Evolutionary conservation across 53 echinoderm and acorn worm genomes (phyloP).

Genomic region (Astropecten irregularis): DNA sequence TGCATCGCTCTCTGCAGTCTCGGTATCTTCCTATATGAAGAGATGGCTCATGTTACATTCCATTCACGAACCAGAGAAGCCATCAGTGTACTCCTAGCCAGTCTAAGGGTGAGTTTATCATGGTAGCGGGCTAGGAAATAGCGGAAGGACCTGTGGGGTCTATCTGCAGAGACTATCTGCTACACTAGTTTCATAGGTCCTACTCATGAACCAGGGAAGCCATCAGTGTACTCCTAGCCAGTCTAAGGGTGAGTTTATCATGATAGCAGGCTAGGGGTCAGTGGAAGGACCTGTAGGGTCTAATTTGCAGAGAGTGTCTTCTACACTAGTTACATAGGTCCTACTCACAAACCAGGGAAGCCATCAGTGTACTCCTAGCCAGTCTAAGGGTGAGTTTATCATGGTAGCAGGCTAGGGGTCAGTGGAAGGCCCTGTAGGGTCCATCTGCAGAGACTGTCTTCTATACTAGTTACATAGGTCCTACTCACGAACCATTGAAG

Average conservation of each 20-base stretch:
- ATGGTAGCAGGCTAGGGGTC: background rate
- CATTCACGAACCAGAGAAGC: constrained; percentile 88
- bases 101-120: constrained; percentile 78
- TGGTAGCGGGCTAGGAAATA: background rate
- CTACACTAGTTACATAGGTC: too few relatives aligned
- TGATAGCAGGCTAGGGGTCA: too few relatives aligned
- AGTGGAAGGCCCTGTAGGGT: background rate
- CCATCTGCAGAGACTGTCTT: too few relatives aligned
- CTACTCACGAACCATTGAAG: constrained; percentile 84
- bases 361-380: constrained; percentile 90
- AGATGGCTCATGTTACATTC: constrained; percentile 89
- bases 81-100: constrained; percentile 89
- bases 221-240: constrained; percentile 89
- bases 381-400: constrained; percentile 80
- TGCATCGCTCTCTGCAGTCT: constrained; percentile 91
- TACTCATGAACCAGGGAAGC: constrained; percentile 87
- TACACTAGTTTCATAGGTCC: too few relatives aligned
- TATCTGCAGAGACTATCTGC: too few relatives aligned
- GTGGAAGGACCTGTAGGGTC: too few relatives aligned
- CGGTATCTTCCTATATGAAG: constrained; percentile 94
- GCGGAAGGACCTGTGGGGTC: background rate
- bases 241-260: constrained; percentile 92
- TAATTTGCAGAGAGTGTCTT: too few relatives aligned
- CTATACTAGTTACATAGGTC: too few relatives aligned
- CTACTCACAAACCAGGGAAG: constrained; percentile 84